These are phyloP conservation scores for Anguilla japonica DNA, from an alignment of 2,113 vertebrate species.

Conservation along the genomic window DNA sequence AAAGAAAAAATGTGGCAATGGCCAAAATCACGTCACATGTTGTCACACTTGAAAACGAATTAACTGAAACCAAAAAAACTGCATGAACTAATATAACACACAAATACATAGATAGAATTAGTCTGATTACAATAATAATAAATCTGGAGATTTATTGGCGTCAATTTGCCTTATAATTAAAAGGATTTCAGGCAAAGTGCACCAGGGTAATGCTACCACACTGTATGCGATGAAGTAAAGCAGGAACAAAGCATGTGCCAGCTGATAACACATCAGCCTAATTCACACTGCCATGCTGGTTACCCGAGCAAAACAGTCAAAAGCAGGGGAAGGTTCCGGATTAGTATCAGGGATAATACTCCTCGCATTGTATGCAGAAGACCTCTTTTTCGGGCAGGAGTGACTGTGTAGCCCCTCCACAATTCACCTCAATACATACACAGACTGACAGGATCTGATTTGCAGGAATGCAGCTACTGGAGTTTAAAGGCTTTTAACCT, in stretches of 20 bases:
- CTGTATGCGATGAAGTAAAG: neutral
- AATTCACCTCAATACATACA: neutral
- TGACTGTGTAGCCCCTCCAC: neutral
- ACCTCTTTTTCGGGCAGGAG: neutral
- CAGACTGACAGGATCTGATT: conserved; percentile 5
- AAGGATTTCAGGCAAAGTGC: neutral
- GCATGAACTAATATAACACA: too few species aligned
- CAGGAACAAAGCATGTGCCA: neutral
- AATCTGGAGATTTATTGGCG: neutral
- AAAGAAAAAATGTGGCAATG: too few species aligned
- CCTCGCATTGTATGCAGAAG: too few species aligned
- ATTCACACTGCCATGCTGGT: neutral
- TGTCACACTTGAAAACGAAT: too few species aligned
- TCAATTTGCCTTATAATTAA: neutral
- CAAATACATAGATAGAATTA: too few species aligned
- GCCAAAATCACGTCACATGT: too few species aligned
- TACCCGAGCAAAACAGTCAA: neutral
- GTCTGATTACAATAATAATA: neutral
- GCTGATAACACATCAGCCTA: neutral
- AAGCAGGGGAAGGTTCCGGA: neutral
- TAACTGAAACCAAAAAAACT: too few species aligned
- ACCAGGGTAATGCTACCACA: neutral
- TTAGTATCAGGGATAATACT: neutral
- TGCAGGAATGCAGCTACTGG: conserved; percentile 8
- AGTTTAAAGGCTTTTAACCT: conserved; percentile 32